Evolutionary conservation across 1,140 invertebrate species (phyloP).

Genomic region (Aradophagus sp.): DNA sequence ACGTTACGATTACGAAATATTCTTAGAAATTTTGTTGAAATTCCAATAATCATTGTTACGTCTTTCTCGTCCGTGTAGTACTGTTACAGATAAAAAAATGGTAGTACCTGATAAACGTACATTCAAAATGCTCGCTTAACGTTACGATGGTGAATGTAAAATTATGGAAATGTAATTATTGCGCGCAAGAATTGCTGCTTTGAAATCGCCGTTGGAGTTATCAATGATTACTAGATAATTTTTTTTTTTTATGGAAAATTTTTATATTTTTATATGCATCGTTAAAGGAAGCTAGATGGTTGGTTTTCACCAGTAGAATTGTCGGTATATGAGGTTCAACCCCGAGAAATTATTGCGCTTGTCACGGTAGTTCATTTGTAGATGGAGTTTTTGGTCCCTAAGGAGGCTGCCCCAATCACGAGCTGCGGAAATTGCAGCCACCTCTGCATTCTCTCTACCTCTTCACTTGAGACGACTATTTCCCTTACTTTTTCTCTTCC

Average conservation of each 20-base stretch:
- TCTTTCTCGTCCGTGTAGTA: too few relatives aligned
- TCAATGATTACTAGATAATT: constrained; percentile 5
- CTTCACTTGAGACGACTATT: constrained; percentile 60
- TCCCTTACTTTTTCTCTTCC: constrained; percentile 58
- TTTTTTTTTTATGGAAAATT: constrained; percentile 15
- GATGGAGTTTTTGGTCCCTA: constrained; percentile 82
- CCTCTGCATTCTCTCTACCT: constrained; percentile 63
- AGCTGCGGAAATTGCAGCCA: constrained; percentile 81
- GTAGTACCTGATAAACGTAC: too few relatives aligned
- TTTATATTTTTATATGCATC: constrained; percentile 44
- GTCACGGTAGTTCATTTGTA: constrained; percentile 84
- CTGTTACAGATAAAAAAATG: too few relatives aligned
- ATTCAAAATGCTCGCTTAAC: too few relatives aligned
- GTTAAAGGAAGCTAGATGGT: constrained; percentile 48
- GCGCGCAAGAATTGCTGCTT: too few relatives aligned
- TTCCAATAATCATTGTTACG: too few relatives aligned
- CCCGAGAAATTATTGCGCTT: constrained; percentile 82
- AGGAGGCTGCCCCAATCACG: constrained; percentile 82
- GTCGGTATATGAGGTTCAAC: constrained; percentile 59
- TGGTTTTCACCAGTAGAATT: constrained; percentile 53
- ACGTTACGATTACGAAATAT: too few relatives aligned
- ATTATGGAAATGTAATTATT: too few relatives aligned
- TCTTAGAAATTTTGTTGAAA: too few relatives aligned
- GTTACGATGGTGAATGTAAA: too few relatives aligned
- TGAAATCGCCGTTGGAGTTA: too few relatives aligned